Conservation (phyloP, 2,797 vertebrate species). For the Melopsittacus undulatus region DNA sequence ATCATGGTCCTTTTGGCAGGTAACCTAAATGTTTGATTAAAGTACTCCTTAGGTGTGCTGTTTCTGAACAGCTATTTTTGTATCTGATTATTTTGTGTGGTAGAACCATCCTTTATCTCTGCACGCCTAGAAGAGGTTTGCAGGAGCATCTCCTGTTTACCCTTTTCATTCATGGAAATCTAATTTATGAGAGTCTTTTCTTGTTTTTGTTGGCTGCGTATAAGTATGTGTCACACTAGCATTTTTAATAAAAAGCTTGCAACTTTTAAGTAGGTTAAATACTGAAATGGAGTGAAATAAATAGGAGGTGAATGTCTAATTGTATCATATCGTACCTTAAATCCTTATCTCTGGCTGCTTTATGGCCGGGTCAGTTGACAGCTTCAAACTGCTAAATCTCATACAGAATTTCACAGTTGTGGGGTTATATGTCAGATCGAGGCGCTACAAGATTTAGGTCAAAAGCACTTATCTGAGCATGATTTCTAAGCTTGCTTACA, state of each 20-base stretch:
- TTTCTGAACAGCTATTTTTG: conserved; percentile 80
- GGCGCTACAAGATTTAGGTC: conserved; percentile 83
- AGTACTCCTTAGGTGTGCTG: conserved; percentile 81
- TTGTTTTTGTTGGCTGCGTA: conserved; percentile 55
- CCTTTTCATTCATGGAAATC: conserved; percentile 75
- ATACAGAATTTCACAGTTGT: conserved; percentile 80
- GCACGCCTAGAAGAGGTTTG: conserved; percentile 76
- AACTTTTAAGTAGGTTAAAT: conserved; percentile 74
- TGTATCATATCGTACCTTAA: conserved; percentile 80
- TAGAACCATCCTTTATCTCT: conserved; percentile 81
- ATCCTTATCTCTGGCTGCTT: conserved; percentile 80
- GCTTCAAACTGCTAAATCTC: conserved; percentile 81
- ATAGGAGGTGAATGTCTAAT: conserved; percentile 81
- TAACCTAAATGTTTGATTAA: conserved; percentile 85
- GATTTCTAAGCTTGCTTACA: conserved; percentile 84
- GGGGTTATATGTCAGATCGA: conserved; percentile 79
- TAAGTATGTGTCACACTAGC: conserved; percentile 63
- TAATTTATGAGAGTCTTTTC: conserved; percentile 72
- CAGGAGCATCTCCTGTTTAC: conserved; percentile 77
- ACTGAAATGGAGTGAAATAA: conserved; percentile 74
- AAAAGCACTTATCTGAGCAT: conserved; percentile 81
- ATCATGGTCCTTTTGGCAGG: conserved; percentile 85
- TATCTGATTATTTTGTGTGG: conserved; percentile 83
- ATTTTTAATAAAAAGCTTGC: conserved; percentile 75
- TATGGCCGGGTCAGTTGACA: conserved; percentile 80